Evolutionary conservation across 2,888 invertebrate genomes (phyloP), one percentile per base, ranked within the genome.

Genomic region (Micoletzkya japonica): DNA sequence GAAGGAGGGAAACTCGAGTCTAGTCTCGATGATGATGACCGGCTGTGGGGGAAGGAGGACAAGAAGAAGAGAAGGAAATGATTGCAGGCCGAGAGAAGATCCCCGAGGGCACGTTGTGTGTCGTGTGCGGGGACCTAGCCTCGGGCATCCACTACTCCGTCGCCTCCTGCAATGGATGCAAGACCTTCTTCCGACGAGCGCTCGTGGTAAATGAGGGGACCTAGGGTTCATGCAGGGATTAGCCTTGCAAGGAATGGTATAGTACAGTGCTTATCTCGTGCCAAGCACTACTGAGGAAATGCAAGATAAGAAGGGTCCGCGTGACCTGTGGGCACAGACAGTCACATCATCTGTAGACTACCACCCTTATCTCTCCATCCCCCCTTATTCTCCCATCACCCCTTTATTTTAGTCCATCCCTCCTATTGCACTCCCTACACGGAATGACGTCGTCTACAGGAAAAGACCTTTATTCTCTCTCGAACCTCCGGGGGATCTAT

Each of bases 61-160:
- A 44, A 44, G 44, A 44, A 20, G 44, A 44, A 44, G 44, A 59
- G 34, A 14, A 28, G 28, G 39, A 39, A 28, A 39, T 50, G 59
- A 24, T 76, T 79, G 67, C 74, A 80, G 79, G 77, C 70, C 71
- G 80, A 58, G 80, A 78, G 71, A 80, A 80, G 71, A 78, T 80
- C 63, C 78, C 80, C n/a, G 78, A 78, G 69, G 80, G 80, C 56
- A 80, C 80, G 44, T 57, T 79, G 30, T 80, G 80, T 70, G 80
- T 79, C 52, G 80, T 80, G 17, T 80, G 80, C 70, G 73, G 73
- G 49, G 80, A 80, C 67, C 67, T 77, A 56, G 80, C 80, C 14
- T 77, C 76, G 36, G 80, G 80, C 39, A 77, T 80, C 56, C 80
- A 80, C 73, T 80, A 80, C 61, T 76, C 77, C 14, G 80, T 80